Evolutionary conservation across 2,797 vertebrate genomes (phyloP).

Genomic region (Etheostoma nigrum): DNA sequence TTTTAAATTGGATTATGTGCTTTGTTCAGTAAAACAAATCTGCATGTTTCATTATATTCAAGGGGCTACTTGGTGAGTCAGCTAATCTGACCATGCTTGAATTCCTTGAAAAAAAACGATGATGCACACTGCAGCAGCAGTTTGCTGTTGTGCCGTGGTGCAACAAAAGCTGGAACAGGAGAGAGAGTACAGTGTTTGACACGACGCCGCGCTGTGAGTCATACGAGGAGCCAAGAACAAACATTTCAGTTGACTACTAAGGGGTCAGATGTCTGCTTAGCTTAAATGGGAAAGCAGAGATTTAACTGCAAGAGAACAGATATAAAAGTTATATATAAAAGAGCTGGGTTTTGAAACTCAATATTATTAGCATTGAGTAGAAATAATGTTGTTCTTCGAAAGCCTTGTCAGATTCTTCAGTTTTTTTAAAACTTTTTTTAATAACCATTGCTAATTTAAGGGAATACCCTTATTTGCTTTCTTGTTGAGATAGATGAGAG

Average conservation of each 20-base stretch:
- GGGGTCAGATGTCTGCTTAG: conserved; percentile 49
- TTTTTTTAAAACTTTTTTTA: background rate
- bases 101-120: conserved; percentile 39
- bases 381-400: background rate
- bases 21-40: conserved; percentile 51
- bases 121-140: conserved; percentile 46
- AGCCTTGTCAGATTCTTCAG: background rate
- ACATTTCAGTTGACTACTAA: conserved; percentile 54
- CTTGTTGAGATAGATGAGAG: background rate
- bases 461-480: background rate
- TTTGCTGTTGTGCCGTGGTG: conserved; percentile 39
- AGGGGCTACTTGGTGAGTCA: conserved; percentile 51
- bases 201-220: conserved; percentile 35
- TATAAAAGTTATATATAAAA: conserved; percentile 9
- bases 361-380: background rate
- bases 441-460: background rate
- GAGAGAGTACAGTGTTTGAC: conserved; percentile 48
- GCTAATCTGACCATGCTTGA: conserved; percentile 47
- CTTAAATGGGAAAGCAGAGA: conserved; percentile 49
- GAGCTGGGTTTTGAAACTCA: background rate
- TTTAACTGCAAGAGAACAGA: conserved; percentile 28
- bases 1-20: conserved; percentile 39
- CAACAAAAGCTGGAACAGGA: conserved; percentile 35
- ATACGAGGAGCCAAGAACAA: conserved; percentile 46
- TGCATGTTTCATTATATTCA: conserved; percentile 56